These are phyloP conservation scores for Altica lythri DNA, from an alignment of 2,888 invertebrate genomes.

Conservation along the genomic window DNA sequence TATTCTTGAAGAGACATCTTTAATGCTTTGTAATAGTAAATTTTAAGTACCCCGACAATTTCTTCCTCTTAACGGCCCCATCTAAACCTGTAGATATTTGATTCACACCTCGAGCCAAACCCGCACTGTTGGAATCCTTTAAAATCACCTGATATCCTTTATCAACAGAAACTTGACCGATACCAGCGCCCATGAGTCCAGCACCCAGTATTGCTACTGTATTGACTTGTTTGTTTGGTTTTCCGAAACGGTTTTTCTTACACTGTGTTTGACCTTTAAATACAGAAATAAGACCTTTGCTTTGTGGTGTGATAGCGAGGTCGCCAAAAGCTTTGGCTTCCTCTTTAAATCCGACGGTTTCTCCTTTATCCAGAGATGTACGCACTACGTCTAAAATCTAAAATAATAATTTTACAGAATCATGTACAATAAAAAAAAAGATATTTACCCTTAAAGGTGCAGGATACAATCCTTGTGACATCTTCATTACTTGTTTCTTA, in stretches of 20 bases:
- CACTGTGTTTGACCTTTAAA: constrained; percentile 98
- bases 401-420: constrained; percentile 36
- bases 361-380: constrained; percentile 84
- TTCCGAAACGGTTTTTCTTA: constrained; percentile 97
- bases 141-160: constrained; percentile 89
- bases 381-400: constrained; percentile 84
- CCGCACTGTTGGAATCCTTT: constrained; percentile 86
- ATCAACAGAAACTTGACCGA: constrained; percentile 88
- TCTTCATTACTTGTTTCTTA: constrained; percentile 87
- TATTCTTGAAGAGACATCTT: neutral
- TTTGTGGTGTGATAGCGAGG: constrained; percentile 87
- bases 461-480: constrained; percentile 92
- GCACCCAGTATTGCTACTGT: constrained; percentile 91
- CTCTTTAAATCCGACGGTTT: constrained; percentile 79
- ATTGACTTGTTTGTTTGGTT: constrained; percentile 72
- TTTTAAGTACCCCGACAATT: constrained; percentile 68
- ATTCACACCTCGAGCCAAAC: constrained; percentile 85
- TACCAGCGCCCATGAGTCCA: constrained; percentile 98
- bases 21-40: neutral
- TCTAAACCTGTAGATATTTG: constrained; percentile 87
- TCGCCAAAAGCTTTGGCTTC: constrained; percentile 91
- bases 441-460: constrained; percentile 85
- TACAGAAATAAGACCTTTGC: constrained; percentile 89
- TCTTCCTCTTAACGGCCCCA: constrained; percentile 84
- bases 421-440: too few relatives aligned